A percentile compares a stretch with the other conserved stretches of the same genome.
phyloP scores from a whole-genome alignment of 2,888 invertebrate species.

The Mythimna pallens region DNA sequence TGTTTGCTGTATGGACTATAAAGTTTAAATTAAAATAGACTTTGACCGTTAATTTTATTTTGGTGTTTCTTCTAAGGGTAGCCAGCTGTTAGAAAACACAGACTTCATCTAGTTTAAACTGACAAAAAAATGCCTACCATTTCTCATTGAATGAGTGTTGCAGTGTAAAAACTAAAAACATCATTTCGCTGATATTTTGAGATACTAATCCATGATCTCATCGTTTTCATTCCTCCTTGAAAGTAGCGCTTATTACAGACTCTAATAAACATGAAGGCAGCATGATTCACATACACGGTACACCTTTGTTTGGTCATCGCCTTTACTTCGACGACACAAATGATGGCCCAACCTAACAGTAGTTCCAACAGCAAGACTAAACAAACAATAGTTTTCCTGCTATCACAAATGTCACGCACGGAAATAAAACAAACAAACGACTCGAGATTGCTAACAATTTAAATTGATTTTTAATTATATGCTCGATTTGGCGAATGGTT shows the following conservation, averaged over 20 bases:
- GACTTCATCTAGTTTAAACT: too few species aligned
- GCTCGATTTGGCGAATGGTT: conserved; percentile 57
- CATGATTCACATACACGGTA: conserved; percentile 30
- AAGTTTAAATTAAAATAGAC: too few species aligned
- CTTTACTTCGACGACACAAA: background rate
- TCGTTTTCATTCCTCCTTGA: conserved; percentile 6
- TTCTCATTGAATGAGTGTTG: background rate
- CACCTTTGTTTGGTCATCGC: conserved; percentile 32
- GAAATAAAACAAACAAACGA: conserved; percentile 17
- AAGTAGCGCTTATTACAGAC: background rate
- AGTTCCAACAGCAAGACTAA: background rate
- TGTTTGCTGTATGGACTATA: too few species aligned
- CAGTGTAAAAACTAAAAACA: background rate
- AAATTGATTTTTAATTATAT: conserved; percentile 65
- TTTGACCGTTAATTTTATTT: too few species aligned
- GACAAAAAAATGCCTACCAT: too few species aligned
- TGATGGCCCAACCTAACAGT: background rate
- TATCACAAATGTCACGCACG: conserved; percentile 20
- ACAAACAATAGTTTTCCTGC: conserved; percentile 16
- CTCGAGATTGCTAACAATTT: conserved; percentile 34
- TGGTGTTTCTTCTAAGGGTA: too few species aligned
- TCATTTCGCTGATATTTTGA: background rate
- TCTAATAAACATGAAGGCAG: background rate
- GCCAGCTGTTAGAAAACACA: too few species aligned
- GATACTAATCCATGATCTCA: background rate